Conservation (phyloP, 1,140 invertebrate genomes). For the Bombus pascuorum region DNA sequence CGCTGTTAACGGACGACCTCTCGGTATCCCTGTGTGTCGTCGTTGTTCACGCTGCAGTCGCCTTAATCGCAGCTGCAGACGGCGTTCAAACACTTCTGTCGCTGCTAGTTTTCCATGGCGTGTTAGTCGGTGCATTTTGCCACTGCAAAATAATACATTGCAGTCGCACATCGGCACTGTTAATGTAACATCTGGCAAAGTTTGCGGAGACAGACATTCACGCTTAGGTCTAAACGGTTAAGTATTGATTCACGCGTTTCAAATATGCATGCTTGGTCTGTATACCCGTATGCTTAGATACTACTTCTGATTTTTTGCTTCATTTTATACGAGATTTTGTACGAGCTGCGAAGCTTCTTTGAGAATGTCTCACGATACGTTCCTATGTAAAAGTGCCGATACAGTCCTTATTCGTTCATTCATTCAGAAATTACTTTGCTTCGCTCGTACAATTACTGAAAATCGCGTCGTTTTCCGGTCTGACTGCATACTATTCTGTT, state of each 20-base stretch:
- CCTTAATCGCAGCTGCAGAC: constrained; percentile 50
- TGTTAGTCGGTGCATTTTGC: constrained; percentile 27
- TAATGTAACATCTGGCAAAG: constrained; percentile 50
- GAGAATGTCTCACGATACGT: too few species aligned
- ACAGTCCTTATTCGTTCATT: not conserved
- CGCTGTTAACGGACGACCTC: constrained; percentile 32
- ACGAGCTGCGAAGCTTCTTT: not conserved
- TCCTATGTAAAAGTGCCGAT: not conserved
- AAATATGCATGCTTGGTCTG: not conserved
- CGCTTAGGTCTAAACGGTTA: not conserved
- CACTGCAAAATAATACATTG: constrained; percentile 40
- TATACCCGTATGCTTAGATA: not conserved
- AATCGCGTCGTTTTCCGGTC: not conserved
- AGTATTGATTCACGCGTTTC: constrained; percentile 31
- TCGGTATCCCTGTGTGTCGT: not conserved
- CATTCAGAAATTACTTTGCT: not conserved
- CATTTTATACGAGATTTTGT: not conserved
- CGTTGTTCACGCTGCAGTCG: not conserved
- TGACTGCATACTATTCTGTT: not conserved
- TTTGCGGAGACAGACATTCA: constrained; percentile 38
- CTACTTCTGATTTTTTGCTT: not conserved
- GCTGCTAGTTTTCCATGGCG: constrained; percentile 25
- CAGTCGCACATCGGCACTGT: constrained; percentile 35
- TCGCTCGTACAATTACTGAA: not conserved
- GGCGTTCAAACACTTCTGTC: constrained; percentile 42